These are phyloP conservation scores for Chelidonichthys spinosus DNA, from an alignment of 2,797 vertebrate genomes.

Conservation along the genomic window DNA sequence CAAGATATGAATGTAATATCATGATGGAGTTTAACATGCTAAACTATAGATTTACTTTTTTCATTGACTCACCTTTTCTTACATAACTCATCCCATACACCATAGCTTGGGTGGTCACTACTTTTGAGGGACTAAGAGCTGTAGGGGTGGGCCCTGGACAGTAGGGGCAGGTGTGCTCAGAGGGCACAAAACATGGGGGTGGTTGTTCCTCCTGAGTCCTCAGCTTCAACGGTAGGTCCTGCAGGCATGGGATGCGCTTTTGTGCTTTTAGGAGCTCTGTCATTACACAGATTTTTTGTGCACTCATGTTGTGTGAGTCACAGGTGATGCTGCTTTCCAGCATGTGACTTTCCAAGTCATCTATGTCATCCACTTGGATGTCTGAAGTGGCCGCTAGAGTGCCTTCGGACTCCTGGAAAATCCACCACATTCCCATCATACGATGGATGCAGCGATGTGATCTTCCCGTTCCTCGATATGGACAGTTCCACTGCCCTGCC, in stretches of 20 bases:
- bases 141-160: conserved; percentile 29
- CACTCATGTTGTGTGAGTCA: background rate
- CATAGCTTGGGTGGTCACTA: background rate
- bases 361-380: background rate
- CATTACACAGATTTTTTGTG: background rate
- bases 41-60: too few species aligned
- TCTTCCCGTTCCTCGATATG: too few species aligned
- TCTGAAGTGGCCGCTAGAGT: background rate
- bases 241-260: conserved; percentile 5
- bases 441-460: too few species aligned
- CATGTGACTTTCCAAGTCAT: conserved; percentile 27
- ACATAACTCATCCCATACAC: conserved; percentile 23
- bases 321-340: background rate
- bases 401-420: too few species aligned
- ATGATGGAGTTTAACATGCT: too few species aligned
- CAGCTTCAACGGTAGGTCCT: background rate
- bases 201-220: background rate
- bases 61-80: conserved; percentile 7
- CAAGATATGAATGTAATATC: too few species aligned
- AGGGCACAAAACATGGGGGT: conserved; percentile 13
- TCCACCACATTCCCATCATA: too few species aligned
- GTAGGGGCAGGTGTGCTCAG: conserved; percentile 28
- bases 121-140: background rate
- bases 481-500: too few species aligned
- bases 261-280: conserved; percentile 7